Conservation (phyloP, 2,113 vertebrate species). For the Boulengeromyrus knoepffleri region DNA sequence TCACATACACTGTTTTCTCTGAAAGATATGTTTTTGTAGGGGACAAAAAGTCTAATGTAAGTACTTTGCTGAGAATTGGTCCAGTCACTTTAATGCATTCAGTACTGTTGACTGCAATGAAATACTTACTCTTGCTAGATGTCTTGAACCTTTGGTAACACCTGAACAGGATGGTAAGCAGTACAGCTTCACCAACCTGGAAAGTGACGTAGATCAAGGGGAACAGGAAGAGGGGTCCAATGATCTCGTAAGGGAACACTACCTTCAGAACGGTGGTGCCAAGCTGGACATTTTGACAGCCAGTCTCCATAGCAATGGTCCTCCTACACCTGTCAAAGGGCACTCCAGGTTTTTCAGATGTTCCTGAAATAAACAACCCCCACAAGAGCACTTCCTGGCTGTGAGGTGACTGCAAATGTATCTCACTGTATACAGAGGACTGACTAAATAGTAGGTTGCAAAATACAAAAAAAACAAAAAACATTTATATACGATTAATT, state of each 20-base stretch:
- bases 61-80: background rate
- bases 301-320: conserved; percentile 72
- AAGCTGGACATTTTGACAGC: conserved; percentile 77
- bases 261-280: conserved; percentile 69
- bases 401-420: background rate
- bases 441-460: background rate
- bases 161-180: conserved; percentile 58
- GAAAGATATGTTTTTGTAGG: background rate
- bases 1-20: background rate
- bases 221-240: conserved; percentile 71
- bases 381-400: background rate
- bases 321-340: conserved; percentile 51
- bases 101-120: background rate
- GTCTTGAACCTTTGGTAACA: conserved; percentile 54
- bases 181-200: conserved; percentile 66
- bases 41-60: background rate
- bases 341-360: background rate
- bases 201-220: conserved; percentile 68
- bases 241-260: conserved; percentile 59
- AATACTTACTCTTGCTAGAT: conserved; percentile 39
- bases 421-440: background rate
- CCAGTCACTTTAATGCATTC: too few species aligned
- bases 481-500: background rate
- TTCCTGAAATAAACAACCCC: background rate
- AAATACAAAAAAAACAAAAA: background rate